Evolutionary conservation across 2,113 vertebrate genomes (phyloP).

Genomic region (Onychorhynchus coronatus): DNA sequence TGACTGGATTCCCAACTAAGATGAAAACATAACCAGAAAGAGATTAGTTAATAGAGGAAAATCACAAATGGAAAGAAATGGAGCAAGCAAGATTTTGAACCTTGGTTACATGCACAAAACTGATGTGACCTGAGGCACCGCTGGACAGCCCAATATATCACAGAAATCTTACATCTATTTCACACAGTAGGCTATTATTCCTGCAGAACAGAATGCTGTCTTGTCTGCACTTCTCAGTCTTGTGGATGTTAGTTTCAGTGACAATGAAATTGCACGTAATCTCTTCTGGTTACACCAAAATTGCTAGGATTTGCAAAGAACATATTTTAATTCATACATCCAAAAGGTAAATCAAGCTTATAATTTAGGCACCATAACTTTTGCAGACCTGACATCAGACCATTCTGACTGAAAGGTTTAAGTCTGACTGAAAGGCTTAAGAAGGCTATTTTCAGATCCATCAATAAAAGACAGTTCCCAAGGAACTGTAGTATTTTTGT

Average conservation of each 20-base stretch:
- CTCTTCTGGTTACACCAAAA: slow-evolving; percentile 40
- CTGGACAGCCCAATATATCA: background rate
- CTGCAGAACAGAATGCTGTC: background rate
- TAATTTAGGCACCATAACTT: slow-evolving; percentile 24
- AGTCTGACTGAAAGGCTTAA: background rate
- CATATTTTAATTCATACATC: slow-evolving; percentile 6
- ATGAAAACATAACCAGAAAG: background rate
- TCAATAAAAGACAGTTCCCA: background rate
- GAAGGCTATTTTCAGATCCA: background rate
- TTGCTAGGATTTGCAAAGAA: slow-evolving; percentile 40
- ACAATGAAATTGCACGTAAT: slow-evolving; percentile 33
- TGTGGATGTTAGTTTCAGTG: background rate
- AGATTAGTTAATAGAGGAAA: background rate
- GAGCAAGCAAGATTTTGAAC: background rate
- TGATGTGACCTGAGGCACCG: background rate
- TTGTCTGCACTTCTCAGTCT: background rate
- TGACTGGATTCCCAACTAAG: background rate
- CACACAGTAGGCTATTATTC: background rate
- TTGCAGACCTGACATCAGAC: background rate
- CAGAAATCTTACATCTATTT: background rate
- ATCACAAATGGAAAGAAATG: background rate
- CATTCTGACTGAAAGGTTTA: background rate
- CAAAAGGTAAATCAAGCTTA: slow-evolving; percentile 37
- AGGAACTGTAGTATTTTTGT: background rate
- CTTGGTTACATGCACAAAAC: background rate